Evolutionary conservation across 2,113 vertebrate genomes (phyloP), one percentile per base, ranked within the genome.

Genomic region (Opisthocomus hoazin): DNA sequence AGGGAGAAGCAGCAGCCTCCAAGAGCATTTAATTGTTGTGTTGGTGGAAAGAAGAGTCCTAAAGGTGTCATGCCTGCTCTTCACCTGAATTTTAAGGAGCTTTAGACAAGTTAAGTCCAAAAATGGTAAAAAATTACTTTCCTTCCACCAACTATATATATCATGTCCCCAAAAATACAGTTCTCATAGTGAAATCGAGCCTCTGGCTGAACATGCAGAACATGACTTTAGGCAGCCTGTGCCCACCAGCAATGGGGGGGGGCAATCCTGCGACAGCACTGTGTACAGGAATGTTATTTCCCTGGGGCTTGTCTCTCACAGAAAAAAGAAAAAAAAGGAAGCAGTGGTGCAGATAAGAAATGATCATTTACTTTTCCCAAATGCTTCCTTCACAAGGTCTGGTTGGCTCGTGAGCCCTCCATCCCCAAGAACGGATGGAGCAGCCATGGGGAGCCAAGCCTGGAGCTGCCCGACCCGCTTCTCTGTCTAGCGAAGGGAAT

Each of bases 401-500:
- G 26, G 45, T 93, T 76, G 78, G 94, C 10, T 64, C 96, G 19
- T 97, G 96, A 34, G 96, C 95, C 2, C 81, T 90, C 96, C 95
- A 95, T 21, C 85, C 75, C 10, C 81, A 54, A 2, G 32, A 69
- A 69, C 2, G 93, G 89, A 32, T 39, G 92, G 20, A 97, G 90
- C 60, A 78, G 96, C 60, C 97, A 92, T 0, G 2, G 76, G 41
- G 96, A 97, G 13, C 96, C 96, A 30, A 97, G 89, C 29, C 50
- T 96, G 80, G 91, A 97, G 32, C 43, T 98, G 56, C 83, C 94
- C 12, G 32, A 86, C 32, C 1, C 2, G 9, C 94, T 98, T 75
- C 97, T 97, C 90, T 98, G 97, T 27, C 87, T 93, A 97, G 46
- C 95, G 73, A 98, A 75, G 74, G 66, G 11, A 23, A 19, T 43